Base-by-base conservation (phyloP, 2,797 vertebrate genomes). In the Aldrovandia affinis region DNA sequence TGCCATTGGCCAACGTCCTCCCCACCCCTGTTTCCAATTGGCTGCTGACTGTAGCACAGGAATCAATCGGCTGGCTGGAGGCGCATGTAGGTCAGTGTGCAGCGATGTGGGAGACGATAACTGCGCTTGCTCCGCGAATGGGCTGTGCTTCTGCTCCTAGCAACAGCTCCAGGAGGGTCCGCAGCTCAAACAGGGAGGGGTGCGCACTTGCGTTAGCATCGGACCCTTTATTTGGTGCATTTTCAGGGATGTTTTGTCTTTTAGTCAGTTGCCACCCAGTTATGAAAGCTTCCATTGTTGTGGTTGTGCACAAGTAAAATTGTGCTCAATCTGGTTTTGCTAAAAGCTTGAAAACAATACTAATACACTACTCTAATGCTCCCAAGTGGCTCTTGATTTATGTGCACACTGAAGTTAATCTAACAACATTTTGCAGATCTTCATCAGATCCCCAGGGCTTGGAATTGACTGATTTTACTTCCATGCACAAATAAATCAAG, bases 21-120 rank as follows among this genome's bases (percentile, higher is more conserved):
- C 28, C 63, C 30, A 68, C 63, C 63, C 63, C 63, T 68, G 12
- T 15, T 33, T 68, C 63, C 22, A 28, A 68, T 68, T 68, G 63
- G 28, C 28, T 15, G 10, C 63, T 68, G 63, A 63, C 25, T 33
- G 63, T 14, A 33, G 28, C 63, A 68, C 63, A 18, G 63, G 12
- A 33, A 33, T 33, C 63, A 68, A 68, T 68, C 30, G 30, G 30
- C 63, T 68, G 63, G 63, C 63, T 68, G 63, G 28, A 33, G 63
- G 63, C 12, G 28, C 63, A 33, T 68, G 63, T 68, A 68, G 63
- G 63, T 68, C 63, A 68, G 63, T 68, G 63, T 68, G 63, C 63
- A 33, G 63, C 30, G 12, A 68, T 68, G 14, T 68, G 63, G 63
- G 63, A 68, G 63, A 68, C 9, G 63, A 68, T 68, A 30, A 33